Percentiles rank a stretch among this genome's conserved stretches.
These are phyloP conservation scores for Steatornis caripensis DNA, from an alignment of 2,113 vertebrate genomes.

Conservation along the genomic window DNA sequence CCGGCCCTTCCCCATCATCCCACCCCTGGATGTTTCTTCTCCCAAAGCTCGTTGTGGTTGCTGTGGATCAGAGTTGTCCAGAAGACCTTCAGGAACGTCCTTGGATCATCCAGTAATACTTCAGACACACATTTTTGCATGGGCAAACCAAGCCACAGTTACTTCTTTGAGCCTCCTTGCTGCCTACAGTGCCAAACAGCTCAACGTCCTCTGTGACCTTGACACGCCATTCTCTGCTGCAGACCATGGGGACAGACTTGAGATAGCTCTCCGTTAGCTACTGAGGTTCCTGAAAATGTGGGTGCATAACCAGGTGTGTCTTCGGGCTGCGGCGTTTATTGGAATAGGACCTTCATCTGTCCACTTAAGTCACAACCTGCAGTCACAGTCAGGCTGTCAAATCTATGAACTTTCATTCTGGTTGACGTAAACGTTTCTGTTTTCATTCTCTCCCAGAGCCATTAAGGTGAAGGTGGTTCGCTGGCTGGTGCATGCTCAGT, in stretches of 20 bases:
- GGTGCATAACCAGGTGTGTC: background rate
- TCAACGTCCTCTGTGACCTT: background rate
- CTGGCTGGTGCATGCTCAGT: background rate
- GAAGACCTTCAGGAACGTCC: background rate
- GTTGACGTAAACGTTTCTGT: accelerated
- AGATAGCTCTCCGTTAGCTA: background rate
- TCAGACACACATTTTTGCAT: background rate
- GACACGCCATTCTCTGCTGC: background rate
- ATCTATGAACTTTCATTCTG: background rate
- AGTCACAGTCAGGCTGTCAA: background rate
- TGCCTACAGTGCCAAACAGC: background rate
- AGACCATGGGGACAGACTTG: background rate
- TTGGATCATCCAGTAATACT: background rate
- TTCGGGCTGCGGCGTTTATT: background rate
- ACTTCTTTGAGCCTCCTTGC: background rate
- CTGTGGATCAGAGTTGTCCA: background rate
- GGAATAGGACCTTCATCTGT: background rate
- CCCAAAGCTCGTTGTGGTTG: background rate
- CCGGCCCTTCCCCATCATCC: background rate
- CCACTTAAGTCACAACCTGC: background rate
- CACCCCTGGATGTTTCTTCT: background rate
- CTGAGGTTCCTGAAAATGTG: background rate
- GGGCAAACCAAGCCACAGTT: background rate
- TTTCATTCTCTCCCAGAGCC: background rate
- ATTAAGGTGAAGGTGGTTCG: background rate